phyloP scores from a whole-genome alignment of 1,140 invertebrate genomes.

The Metaphire vulgaris region DNA sequence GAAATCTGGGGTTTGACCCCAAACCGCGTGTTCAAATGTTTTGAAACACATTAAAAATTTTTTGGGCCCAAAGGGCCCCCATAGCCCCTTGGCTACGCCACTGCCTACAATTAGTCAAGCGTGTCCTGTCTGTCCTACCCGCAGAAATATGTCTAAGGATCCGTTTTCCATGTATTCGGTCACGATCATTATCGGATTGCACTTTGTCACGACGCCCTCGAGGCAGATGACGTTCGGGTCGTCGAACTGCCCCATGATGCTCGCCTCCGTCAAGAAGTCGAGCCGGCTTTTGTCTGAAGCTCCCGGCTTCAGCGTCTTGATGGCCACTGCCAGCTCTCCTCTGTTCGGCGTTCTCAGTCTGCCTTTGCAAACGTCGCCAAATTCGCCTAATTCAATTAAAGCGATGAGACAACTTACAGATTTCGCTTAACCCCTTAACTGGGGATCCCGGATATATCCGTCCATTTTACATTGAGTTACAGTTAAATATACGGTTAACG shows the following conservation, averaged over 20 bases:
- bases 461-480: too few relatives aligned
- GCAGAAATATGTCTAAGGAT: slow-evolving; percentile 93
- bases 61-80: too few relatives aligned
- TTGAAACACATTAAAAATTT: too few relatives aligned
- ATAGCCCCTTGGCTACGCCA: too few relatives aligned
- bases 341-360: slow-evolving; percentile 56
- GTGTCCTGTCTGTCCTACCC: slow-evolving; percentile 60
- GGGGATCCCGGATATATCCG: too few relatives aligned
- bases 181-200: slow-evolving; percentile 98
- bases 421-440: too few relatives aligned
- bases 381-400: slow-evolving; percentile 77
- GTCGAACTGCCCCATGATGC: slow-evolving; percentile 99
- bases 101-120: too few relatives aligned
- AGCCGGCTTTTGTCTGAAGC: slow-evolving; percentile 92
- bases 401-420: too few relatives aligned
- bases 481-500: too few relatives aligned
- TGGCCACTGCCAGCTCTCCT: slow-evolving; percentile 72
- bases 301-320: slow-evolving; percentile 93
- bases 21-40: too few relatives aligned
- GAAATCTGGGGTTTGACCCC: too few relatives aligned
- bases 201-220: slow-evolving; percentile 98
- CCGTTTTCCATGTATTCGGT: slow-evolving; percentile 99
- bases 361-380: slow-evolving; percentile 93
- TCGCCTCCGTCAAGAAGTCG: slow-evolving; percentile 94
- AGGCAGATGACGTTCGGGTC: slow-evolving; percentile 98